phyloP scores from a whole-genome alignment of 92 coral and sea anemone species.

The Virgularia gustaviana region DNA sequence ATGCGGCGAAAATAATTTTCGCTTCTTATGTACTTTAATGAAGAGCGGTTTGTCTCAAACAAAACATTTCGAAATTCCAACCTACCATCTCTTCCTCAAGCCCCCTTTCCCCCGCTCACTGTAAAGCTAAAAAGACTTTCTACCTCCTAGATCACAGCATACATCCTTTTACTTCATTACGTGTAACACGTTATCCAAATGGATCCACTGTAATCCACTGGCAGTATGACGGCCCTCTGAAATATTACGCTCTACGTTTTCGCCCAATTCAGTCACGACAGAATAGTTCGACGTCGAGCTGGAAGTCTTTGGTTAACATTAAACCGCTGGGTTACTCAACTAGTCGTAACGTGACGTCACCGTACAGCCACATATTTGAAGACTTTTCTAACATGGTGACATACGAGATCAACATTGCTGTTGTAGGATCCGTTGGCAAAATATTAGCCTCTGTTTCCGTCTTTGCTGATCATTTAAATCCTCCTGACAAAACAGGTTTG shows the following conservation, averaged over 20 bases:
- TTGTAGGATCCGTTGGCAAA: background rate
- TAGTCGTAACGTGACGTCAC: background rate
- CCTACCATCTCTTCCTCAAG: too few species aligned
- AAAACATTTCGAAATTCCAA: too few species aligned
- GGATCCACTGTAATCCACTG: constrained; percentile 1
- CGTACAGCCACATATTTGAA: background rate
- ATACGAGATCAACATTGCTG: background rate
- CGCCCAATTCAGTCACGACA: background rate
- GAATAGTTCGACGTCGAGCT: background rate
- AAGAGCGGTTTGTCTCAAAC: too few species aligned
- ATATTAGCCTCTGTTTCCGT: background rate
- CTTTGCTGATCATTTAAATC: background rate
- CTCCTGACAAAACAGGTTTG: too few species aligned
- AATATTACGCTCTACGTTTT: background rate
- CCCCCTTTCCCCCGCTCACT: too few species aligned
- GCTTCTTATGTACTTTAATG: too few species aligned
- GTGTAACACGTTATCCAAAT: background rate
- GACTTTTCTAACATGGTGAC: background rate
- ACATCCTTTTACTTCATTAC: background rate
- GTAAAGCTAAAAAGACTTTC: too few species aligned
- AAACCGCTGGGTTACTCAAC: background rate
- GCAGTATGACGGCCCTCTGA: background rate
- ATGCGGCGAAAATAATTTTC: too few species aligned
- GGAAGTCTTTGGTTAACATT: background rate
- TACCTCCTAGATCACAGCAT: background rate